phyloP scores from a whole-genome alignment of 2,888 invertebrate species.

The Patella caerulea region DNA sequence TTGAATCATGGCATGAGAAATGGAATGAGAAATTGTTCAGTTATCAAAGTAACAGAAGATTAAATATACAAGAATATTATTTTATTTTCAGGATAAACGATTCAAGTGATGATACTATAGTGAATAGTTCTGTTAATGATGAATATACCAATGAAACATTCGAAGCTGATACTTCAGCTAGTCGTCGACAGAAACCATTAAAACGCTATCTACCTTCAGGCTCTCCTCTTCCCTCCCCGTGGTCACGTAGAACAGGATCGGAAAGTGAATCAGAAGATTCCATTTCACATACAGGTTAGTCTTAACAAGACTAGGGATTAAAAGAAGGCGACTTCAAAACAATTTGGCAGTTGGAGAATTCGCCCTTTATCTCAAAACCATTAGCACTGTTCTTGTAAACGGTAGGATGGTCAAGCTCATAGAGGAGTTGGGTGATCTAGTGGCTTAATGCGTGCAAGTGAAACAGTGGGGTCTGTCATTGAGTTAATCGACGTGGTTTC shows the following conservation, averaged over 20 bases:
- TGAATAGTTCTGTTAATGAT: constrained; percentile 52
- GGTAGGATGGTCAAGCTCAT: too few relatives aligned
- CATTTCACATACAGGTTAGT: constrained; percentile 59
- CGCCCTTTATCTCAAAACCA: not conserved
- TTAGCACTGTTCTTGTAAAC: not conserved
- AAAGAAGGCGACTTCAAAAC: too few relatives aligned
- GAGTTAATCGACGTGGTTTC: too few relatives aligned
- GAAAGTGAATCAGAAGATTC: constrained; percentile 68
- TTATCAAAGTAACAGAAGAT: too few relatives aligned
- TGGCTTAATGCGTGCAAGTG: too few relatives aligned
- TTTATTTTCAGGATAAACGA: not conserved
- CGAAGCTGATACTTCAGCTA: constrained; percentile 47
- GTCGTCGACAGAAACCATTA: constrained; percentile 42
- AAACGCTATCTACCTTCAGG: constrained; percentile 38
- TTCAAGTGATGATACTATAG: constrained; percentile 54
- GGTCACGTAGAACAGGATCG: constrained; percentile 49
- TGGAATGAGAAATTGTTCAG: too few relatives aligned
- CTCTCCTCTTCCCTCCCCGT: constrained; percentile 39
- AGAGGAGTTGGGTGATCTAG: too few relatives aligned
- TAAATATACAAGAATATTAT: too few relatives aligned
- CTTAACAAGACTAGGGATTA: not conserved
- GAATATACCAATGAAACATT: constrained; percentile 49
- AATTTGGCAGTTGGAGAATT: not conserved
- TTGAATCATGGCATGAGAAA: too few relatives aligned
- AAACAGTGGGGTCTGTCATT: too few relatives aligned